A percentile compares a stretch with the other conserved stretches of the same genome.
Evolutionary conservation across 1,140 invertebrate species (phyloP).

Genomic region (Sitobion miscanthi): DNA sequence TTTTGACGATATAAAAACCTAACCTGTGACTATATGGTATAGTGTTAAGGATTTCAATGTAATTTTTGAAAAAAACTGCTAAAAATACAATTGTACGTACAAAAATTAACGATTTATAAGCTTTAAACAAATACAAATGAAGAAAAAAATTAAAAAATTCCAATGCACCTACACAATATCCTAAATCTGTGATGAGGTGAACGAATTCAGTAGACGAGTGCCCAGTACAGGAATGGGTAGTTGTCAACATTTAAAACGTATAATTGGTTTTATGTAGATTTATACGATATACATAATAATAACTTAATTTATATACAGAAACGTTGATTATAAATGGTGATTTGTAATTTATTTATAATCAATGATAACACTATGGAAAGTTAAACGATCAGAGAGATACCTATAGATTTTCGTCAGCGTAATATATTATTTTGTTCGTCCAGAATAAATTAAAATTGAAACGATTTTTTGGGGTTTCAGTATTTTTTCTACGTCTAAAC

Average conservation of each 20-base stretch:
- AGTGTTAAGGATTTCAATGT: no score
- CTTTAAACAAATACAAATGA: not conserved
- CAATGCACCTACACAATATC: not conserved
- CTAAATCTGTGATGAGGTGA: not conserved
- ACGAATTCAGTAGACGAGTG: not conserved
- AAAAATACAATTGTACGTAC: no score
- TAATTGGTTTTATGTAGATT: constrained; percentile 13
- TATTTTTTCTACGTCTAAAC: not conserved
- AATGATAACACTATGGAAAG: not conserved
- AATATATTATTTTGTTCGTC: not conserved
- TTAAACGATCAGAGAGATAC: not conserved
- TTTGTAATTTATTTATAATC: not conserved
- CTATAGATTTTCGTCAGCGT: not conserved
- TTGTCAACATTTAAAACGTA: not conserved
- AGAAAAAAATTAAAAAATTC: not conserved
- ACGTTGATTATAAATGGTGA: not conserved
- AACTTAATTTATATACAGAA: not conserved
- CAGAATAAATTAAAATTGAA: not conserved
- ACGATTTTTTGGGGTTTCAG: not conserved
- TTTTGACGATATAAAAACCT: no score
- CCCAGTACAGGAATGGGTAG: not conserved
- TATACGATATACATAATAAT: not conserved
- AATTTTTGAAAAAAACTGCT: no score
- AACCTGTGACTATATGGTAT: no score
- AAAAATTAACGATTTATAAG: not conserved